phyloP scores from a whole-genome alignment of 2,888 invertebrate species.

The Drosophila paranaensis region DNA sequence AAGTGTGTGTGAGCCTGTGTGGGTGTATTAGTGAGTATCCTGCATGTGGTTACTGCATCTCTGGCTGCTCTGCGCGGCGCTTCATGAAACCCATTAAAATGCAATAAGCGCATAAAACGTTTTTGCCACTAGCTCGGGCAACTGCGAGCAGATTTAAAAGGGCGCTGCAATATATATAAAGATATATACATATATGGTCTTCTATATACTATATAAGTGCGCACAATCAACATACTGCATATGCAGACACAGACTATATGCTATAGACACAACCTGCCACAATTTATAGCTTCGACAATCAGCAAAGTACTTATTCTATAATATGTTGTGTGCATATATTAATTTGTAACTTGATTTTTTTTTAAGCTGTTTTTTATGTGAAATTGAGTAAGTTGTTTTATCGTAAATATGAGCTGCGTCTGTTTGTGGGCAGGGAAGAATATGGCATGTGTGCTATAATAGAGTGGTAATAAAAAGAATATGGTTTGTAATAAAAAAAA shows the following conservation, averaged over 20 bases:
- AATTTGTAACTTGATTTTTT: not conserved
- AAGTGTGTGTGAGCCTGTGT: not conserved
- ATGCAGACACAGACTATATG: not conserved
- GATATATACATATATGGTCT: not conserved
- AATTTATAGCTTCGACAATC: conserved; percentile 10
- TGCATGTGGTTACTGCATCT: conserved; percentile 23
- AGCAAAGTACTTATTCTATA: not conserved
- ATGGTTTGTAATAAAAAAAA: too few species aligned
- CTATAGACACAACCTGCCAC: conserved; percentile 4
- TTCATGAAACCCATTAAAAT: conserved; percentile 63
- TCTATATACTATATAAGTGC: not conserved
- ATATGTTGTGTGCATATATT: not conserved
- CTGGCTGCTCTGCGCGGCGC: conserved; percentile 27
- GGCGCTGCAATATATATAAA: not conserved
- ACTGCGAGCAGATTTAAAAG: conserved; percentile 40
- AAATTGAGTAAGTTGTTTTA: not conserved
- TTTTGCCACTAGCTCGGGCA: conserved; percentile 46
- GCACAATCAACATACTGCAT: not conserved
- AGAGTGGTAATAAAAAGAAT: not conserved
- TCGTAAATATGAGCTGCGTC: not conserved
- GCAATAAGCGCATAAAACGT: conserved; percentile 61
- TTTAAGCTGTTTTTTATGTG: conserved; percentile 1
- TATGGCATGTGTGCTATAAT: not conserved
- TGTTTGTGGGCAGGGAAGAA: not conserved
- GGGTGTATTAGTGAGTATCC: not conserved